Evolutionary conservation across 1,140 invertebrate genomes (phyloP).

Genomic region (Drosophila pandora): DNA sequence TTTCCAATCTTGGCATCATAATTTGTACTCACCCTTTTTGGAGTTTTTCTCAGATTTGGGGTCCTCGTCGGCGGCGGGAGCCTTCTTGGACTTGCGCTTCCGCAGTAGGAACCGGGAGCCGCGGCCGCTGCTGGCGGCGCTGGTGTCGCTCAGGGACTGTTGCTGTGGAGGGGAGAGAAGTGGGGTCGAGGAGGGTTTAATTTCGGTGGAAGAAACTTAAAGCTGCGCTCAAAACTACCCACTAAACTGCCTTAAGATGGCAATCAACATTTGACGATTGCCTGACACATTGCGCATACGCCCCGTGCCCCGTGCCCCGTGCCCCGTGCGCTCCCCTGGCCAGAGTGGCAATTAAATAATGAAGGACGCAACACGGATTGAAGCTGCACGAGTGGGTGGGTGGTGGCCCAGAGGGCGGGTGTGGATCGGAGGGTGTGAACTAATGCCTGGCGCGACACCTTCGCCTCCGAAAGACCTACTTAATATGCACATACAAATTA

Average conservation of each 20-base stretch:
- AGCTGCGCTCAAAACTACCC: background rate
- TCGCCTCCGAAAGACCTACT: slow-evolving; percentile 53
- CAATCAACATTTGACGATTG: slow-evolving; percentile 30
- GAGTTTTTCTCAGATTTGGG: slow-evolving; percentile 17
- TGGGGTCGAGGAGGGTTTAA: slow-evolving; percentile 3
- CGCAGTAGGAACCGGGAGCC: slow-evolving; percentile 71
- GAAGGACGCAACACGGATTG: slow-evolving; percentile 59
- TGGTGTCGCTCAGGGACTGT: slow-evolving; percentile 74
- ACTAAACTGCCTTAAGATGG: background rate
- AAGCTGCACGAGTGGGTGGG: slow-evolving; percentile 6
- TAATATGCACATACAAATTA: slow-evolving; percentile 77
- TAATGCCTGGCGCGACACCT: slow-evolving; percentile 65
- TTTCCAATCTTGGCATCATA: too few relatives aligned
- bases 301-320: too few relatives aligned
- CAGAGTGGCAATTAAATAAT: slow-evolving; percentile 71
- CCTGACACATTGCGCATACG: slow-evolving; percentile 52
- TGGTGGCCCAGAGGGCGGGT: background rate
- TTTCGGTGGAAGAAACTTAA: slow-evolving; percentile 1
- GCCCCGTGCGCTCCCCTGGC: slow-evolving; percentile 15
- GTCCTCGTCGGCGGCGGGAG: slow-evolving; percentile 14
- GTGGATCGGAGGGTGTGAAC: slow-evolving; percentile 39
- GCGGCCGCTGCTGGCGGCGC: slow-evolving; percentile 70
- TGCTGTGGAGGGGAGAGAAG: slow-evolving; percentile 37
- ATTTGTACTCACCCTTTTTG: slow-evolving; percentile 16
- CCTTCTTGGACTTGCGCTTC: slow-evolving; percentile 69